phyloP scores from a whole-genome alignment of 2,888 invertebrate genomes.

The Chalcis sispes region DNA sequence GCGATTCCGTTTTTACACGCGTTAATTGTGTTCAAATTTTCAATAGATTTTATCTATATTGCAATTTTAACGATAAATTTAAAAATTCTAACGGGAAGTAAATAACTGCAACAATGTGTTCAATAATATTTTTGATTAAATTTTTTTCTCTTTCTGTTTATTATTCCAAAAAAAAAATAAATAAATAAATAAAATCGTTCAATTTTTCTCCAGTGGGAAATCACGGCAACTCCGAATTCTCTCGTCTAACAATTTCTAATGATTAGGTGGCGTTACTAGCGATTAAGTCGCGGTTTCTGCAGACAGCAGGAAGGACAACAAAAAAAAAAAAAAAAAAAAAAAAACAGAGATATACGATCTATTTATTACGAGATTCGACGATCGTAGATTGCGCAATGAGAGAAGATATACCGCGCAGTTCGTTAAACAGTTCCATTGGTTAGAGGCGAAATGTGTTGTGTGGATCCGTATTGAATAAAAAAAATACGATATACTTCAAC shows the following conservation, averaged over 20 bases:
- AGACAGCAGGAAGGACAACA: slow-evolving; percentile 47
- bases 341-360: slow-evolving; percentile 66
- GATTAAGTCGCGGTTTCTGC: slow-evolving; percentile 35
- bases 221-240: slow-evolving; percentile 48
- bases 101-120: neutral
- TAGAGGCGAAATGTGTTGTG: no score
- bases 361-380: slow-evolving; percentile 57
- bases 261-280: slow-evolving; percentile 67
- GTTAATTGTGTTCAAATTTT: no score
- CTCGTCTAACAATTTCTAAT: slow-evolving; percentile 65
- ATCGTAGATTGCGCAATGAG: slow-evolving; percentile 52
- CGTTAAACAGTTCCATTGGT: slow-evolving; percentile 3
- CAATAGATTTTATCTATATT: no score
- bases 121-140: neutral
- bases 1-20: no score
- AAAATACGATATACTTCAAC: no score
- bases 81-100: neutral
- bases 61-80: neutral
- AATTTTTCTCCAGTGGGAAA: slow-evolving; percentile 54
- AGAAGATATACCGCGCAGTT: slow-evolving; percentile 25
- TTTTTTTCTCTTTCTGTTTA: neutral
- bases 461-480: no score
- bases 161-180: neutral
- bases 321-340: slow-evolving; percentile 36
- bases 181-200: slow-evolving; percentile 15